Evolutionary conservation across 2,888 invertebrate species (phyloP).

Genomic region (Troides helena): DNA sequence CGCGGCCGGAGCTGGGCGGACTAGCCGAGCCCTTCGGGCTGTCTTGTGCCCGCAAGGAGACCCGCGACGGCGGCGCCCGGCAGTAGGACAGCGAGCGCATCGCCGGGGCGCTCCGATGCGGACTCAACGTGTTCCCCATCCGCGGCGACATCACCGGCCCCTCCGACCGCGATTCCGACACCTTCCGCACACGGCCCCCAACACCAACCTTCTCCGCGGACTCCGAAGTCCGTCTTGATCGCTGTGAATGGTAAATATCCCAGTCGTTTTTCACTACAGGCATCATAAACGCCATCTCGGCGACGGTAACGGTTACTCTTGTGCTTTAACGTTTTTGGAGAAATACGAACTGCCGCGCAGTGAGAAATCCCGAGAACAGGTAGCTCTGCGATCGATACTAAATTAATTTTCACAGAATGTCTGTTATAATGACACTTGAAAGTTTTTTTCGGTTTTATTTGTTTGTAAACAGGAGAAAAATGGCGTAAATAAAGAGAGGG

Average conservation of each 20-base stretch:
- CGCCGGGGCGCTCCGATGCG: conserved; percentile 84
- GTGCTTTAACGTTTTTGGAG: conserved; percentile 69
- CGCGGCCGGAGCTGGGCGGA: conserved; percentile 79
- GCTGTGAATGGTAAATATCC: conserved; percentile 93
- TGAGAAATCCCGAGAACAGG: conserved; percentile 50
- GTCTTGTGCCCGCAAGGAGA: conserved; percentile 82
- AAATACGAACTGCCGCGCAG: conserved; percentile 47
- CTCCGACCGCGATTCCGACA: conserved; percentile 87
- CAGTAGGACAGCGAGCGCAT: conserved; percentile 81
- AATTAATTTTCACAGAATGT: conserved; percentile 34
- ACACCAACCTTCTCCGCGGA: conserved; percentile 66
- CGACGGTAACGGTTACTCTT: conserved; percentile 66
- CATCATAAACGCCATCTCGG: conserved; percentile 96
- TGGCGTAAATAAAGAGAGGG: conserved; percentile 37
- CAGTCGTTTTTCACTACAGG: conserved; percentile 96
- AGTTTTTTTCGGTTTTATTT: conserved; percentile 40
- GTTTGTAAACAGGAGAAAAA: conserved; percentile 41
- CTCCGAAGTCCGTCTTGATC: conserved; percentile 88
- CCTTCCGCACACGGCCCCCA: conserved; percentile 70
- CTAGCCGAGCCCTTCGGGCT: conserved; percentile 83
- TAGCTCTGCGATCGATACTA: conserved; percentile 53
- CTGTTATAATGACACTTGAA: conserved; percentile 38
- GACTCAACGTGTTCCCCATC: conserved; percentile 73
- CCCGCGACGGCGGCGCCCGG: conserved; percentile 79
- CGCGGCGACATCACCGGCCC: conserved; percentile 85